Percentiles rank a stretch among this genome's conserved stretches.
These are phyloP conservation scores for Ictalurus punctatus DNA, from an alignment of 2,113 vertebrate genomes.

Conservation along the genomic window DNA sequence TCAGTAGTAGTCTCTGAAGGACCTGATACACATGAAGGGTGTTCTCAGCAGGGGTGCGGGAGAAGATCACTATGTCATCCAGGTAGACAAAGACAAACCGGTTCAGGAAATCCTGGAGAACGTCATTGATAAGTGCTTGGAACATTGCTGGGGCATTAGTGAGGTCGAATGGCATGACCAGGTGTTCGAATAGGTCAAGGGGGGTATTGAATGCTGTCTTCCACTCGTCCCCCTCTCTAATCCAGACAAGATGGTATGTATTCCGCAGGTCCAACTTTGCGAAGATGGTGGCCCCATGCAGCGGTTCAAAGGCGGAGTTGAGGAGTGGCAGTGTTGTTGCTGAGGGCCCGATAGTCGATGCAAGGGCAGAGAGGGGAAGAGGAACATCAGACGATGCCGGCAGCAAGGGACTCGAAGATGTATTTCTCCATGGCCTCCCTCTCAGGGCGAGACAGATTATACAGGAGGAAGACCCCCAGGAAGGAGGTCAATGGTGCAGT, in stretches of 20 bases:
- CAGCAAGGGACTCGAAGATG: not conserved
- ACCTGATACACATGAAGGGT: no score
- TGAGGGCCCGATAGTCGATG: not conserved
- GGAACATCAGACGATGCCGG: not conserved
- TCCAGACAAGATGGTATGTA: not conserved
- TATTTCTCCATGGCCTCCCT: not conserved
- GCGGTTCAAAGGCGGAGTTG: not conserved
- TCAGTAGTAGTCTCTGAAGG: no score
- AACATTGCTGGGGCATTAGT: not conserved
- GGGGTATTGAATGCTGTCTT: not conserved
- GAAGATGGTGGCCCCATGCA: not conserved
- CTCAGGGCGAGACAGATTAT: no score
- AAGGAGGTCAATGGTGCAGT: not conserved
- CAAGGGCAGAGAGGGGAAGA: not conserved
- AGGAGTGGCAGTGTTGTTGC: not conserved
- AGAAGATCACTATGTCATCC: not conserved
- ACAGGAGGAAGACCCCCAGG: no score
- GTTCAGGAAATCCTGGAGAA: not conserved
- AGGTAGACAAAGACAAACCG: not conserved
- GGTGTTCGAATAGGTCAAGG: not conserved
- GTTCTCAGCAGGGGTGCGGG: no score
- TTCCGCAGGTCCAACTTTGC: not conserved
- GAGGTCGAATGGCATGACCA: not conserved
- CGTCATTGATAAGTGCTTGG: not conserved
- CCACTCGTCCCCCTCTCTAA: not conserved